Base-by-base conservation (phyloP, 2,888 invertebrate genomes). In the Cryptocephalus moraei region DNA sequence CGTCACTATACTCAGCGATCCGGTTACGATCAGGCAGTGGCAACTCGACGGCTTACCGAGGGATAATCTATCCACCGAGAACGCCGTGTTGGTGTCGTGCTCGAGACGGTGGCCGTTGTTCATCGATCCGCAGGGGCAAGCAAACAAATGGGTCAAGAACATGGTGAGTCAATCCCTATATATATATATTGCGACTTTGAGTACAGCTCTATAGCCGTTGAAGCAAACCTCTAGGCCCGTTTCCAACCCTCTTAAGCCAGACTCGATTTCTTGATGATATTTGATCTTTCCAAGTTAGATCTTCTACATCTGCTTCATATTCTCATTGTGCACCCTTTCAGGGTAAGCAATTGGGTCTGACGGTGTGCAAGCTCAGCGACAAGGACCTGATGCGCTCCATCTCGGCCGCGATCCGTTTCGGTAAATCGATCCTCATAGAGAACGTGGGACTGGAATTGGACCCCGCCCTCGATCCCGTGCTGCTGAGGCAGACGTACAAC, bases 41-140 rank as follows among this genome's bases (percentile, higher is more conserved):
- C 88, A 91, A 63, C 78, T 92, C 61, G 82, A 84, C 62, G 92
- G 91, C 0, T 71, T 93, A 40, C 92, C 93, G 0, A 79, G 87
- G 8, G 92, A 93, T 67, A 76, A 79, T 9, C 79, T 92, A 58
- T 91, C 91, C 0, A 85, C 90, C 33, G 92, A 93, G 69, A 93
- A 91, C 50, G 91, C 89, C 2, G 86, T 93, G 41, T 78, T 93
- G 49, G 85, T 89, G 52, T 78, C 79, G 39, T 84, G 85, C 69
- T 91, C 92, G 0, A 79, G 84, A 12, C 78, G 92, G 33, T 93
- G 91, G 84, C 91, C 93, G 1, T 76, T 94, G 33, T 85, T 93
- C 68, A 88, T 94, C 54, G 93, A 94, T 72, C 93, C 93, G 0
- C 92, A 93, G 71, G 86, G 86, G 9, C 92, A 93, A 66, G 93